A percentile compares a stretch with the other conserved stretches of the same genome.
Conservation (phyloP, 2,113 vertebrate genomes). For the Origma solitaria region DNA sequence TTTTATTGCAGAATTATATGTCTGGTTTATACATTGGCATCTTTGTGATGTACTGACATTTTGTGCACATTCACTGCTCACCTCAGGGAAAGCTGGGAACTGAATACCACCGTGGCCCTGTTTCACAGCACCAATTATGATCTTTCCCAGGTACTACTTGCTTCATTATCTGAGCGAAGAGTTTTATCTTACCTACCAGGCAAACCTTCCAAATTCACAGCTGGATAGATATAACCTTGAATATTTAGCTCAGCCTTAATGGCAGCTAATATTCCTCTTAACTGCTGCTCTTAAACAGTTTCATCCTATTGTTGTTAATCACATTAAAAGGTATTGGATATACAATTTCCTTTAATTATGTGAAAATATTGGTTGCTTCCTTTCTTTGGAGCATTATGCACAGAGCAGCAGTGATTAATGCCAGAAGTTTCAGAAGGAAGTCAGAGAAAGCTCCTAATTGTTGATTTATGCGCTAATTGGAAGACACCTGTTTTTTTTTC, state of each 20-base stretch:
- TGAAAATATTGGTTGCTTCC: constrained; percentile 53
- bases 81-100: not conserved
- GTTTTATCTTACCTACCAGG: not conserved
- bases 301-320: constrained; percentile 43
- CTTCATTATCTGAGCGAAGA: not conserved
- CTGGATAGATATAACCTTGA: not conserved
- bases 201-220: not conserved
- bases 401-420: not conserved
- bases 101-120: not conserved
- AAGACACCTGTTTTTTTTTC: not conserved
- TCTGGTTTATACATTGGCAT: not conserved
- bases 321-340: constrained; percentile 62
- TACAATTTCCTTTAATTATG: constrained; percentile 65
- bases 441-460: not conserved
- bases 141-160: not conserved
- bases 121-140: not conserved
- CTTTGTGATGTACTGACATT: not conserved
- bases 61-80: not conserved
- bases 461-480: not conserved
- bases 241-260: constrained; percentile 32
- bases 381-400: not conserved
- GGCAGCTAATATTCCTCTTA: constrained; percentile 27
- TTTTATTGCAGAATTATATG: not conserved
- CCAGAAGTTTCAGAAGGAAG: not conserved
- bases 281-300: constrained; percentile 27